phyloP scores from a whole-genome alignment of 2,888 invertebrate species.

The Orgyia antiqua region DNA sequence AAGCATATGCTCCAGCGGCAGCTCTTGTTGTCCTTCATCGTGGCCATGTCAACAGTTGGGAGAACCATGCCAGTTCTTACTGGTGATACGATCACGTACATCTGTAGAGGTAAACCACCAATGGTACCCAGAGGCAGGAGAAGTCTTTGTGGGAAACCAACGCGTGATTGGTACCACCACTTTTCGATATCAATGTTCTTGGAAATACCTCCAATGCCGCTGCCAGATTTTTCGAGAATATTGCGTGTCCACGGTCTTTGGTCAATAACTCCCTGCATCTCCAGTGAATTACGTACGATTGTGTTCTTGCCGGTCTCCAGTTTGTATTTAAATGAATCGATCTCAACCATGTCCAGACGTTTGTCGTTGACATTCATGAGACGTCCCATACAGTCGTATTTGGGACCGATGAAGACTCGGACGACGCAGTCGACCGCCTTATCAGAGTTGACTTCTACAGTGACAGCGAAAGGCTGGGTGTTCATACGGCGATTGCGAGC shows the following conservation, averaged over 20 bases:
- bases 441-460: slow-evolving; percentile 76
- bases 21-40: slow-evolving; percentile 70
- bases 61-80: slow-evolving; percentile 67
- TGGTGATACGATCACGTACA: slow-evolving; percentile 81
- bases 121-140: slow-evolving; percentile 83
- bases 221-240: slow-evolving; percentile 36
- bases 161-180: slow-evolving; percentile 73
- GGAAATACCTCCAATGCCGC: slow-evolving; percentile 63
- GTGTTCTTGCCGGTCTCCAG: slow-evolving; percentile 82
- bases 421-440: slow-evolving; percentile 79
- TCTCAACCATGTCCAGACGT: slow-evolving; percentile 63
- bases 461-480: slow-evolving; percentile 81
- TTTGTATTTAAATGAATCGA: slow-evolving; percentile 77
- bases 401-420: slow-evolving; percentile 84
- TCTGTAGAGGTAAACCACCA: slow-evolving; percentile 80
- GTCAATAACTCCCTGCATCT: slow-evolving; percentile 80
- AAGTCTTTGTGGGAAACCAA: slow-evolving; percentile 83
- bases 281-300: slow-evolving; percentile 82
- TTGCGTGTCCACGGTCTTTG: slow-evolving; percentile 75
- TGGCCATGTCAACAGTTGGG: slow-evolving; percentile 58
- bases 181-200: slow-evolving; percentile 72
- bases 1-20: slow-evolving; percentile 75
- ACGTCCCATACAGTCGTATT: slow-evolving; percentile 81
- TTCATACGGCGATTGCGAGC: slow-evolving; percentile 81
- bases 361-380: slow-evolving; percentile 69